Evolutionary conservation across 2,888 invertebrate genomes (phyloP), one percentile per base, ranked within the genome.

Genomic region (Cataglyphis rosenhaueri): DNA sequence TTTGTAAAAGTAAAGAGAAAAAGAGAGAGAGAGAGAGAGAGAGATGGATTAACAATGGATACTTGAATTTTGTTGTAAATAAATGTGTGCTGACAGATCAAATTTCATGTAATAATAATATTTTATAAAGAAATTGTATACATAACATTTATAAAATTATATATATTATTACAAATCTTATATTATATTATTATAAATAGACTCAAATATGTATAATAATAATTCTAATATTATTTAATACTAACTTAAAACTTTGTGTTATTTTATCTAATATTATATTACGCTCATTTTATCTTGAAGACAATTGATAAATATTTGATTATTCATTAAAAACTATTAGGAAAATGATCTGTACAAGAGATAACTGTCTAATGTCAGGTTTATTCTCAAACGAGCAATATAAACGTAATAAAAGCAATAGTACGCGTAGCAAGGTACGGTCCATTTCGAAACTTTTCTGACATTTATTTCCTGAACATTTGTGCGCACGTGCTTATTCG

Each of bases 401-500:
- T 70, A 70, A 78, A 44, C 32, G 32, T 70, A 70, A 71, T 61
- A 78, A 70, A 71, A 70, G 59, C 32, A 18, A 25, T 59, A 32
- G 12, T 25, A 59, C 44, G 9, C 32, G 35, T 44, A 44, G 71
- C 35, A 70, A 3, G 35, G 35, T 25, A 71, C 44, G 44, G 78
- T 78, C 59, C 44, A 59, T 78, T 71, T 71, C 32, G 35, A 18
- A 78, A 78, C 59, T 78, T 78, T 78, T 61, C 71, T 57, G 71
- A 78, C 78, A 48, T 71, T 70, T 78, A 78, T 78, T 78, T 44
- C 44, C 44, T 18, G 59, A 78, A 78, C 71, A 59, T 78, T 78
- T 41, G 70, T 25, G 57, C 78, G 55, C 71, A 70, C 78, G 78
- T 70, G 76, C 57, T 21, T 78, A 78, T 78, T 59, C 70, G 71